These are phyloP conservation scores for Pentalonia nigronervosa DNA, from an alignment of 1,140 invertebrate genomes.

Conservation along the genomic window DNA sequence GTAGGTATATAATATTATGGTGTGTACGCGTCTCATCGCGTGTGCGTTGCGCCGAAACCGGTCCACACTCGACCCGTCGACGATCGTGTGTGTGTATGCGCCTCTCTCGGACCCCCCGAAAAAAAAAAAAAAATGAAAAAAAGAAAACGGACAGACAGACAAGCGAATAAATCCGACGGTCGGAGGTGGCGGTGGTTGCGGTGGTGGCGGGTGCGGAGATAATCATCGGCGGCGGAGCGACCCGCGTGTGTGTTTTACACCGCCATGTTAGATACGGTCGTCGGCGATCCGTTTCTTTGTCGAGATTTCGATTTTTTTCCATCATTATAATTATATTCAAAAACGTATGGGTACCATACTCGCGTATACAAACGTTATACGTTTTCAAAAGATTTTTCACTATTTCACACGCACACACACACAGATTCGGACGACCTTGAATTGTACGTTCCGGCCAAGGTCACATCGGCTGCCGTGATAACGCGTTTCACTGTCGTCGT, in stretches of 20 bases:
- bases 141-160: slow-evolving; percentile 36
- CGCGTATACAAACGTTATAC: neutral
- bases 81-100: neutral
- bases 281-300: slow-evolving; percentile 48
- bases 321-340: neutral
- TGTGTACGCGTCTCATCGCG: neutral
- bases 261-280: slow-evolving; percentile 44
- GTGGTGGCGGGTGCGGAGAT: slow-evolving; percentile 31
- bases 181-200: neutral
- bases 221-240: slow-evolving; percentile 31
- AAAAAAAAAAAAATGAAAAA: slow-evolving; percentile 18
- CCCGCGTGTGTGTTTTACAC: slow-evolving; percentile 11
- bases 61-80: slow-evolving; percentile 39
- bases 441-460: slow-evolving; percentile 16
- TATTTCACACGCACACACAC: neutral
- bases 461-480: neutral
- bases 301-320: slow-evolving; percentile 2
- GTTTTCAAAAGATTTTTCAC: neutral
- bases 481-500: neutral
- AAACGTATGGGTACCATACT: neutral
- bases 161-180: slow-evolving; percentile 50
- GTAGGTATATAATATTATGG: neutral
- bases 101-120: slow-evolving; percentile 37
- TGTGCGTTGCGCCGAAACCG: slow-evolving; percentile 41
- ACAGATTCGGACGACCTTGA: neutral